Percentiles rank a stretch among this genome's conserved stretches.
Evolutionary conservation across 30 jellyfish, hydroid and myxozoan species (phyloP).

Genomic region (Aurelia coerulea): DNA sequence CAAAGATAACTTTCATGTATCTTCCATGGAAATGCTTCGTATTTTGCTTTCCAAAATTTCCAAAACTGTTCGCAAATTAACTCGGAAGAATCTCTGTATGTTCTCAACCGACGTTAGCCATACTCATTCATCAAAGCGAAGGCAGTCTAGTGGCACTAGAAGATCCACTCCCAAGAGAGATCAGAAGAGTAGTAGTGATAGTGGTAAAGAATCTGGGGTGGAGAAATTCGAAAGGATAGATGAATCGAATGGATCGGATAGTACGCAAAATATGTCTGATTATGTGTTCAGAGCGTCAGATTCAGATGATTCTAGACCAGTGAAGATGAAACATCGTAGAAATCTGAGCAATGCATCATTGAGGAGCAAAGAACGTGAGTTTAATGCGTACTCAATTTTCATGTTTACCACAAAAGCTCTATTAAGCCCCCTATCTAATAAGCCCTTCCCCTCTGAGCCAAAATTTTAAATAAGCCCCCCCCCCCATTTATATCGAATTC

Average conservation of each 20-base stretch:
- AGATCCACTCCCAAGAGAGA: conserved; percentile 25
- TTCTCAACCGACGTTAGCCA: conserved; percentile 9
- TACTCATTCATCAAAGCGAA: conserved; percentile 6
- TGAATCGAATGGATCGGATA: conserved; percentile 39
- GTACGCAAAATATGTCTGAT: conserved; percentile 76
- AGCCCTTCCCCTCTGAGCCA: no score
- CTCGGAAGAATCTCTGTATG: background rate
- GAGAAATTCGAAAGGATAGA: conserved; percentile 3
- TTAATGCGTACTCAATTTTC: no score
- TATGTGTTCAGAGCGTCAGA: conserved; percentile 55
- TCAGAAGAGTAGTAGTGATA: conserved; percentile 57
- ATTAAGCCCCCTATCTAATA: no score
- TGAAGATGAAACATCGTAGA: conserved; percentile 34
- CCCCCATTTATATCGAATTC: no score
- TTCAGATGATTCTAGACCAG: conserved; percentile 53
- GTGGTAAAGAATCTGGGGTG: conserved; percentile 55
- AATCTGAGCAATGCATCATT: conserved; percentile 56
- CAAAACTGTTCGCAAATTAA: conserved; percentile 2
- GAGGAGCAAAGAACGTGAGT: conserved; percentile 50
- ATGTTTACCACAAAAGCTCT: background rate
- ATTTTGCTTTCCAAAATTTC: background rate
- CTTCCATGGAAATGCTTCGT: background rate
- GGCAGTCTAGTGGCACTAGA: conserved; percentile 30
- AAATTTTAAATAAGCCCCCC: no score
- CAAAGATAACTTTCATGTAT: background rate